A percentile compares a stretch with the other conserved stretches of the same genome.
Conservation (phyloP, 2,797 vertebrate genomes). For the Neosilurus hyrtlii region DNA sequence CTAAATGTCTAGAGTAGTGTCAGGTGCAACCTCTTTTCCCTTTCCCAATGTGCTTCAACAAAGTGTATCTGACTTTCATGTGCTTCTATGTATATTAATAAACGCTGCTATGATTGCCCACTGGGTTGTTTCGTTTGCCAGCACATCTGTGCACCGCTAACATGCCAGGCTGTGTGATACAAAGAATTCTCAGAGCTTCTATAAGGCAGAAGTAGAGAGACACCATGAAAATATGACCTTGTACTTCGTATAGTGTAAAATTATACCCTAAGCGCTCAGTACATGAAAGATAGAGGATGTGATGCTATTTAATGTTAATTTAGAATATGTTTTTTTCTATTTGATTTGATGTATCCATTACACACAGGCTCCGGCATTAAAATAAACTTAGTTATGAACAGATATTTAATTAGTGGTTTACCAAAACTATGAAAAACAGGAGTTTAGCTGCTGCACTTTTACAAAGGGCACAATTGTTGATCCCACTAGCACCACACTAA, state of each 20-base stretch:
- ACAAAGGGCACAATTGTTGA: background rate
- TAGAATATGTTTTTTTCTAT: background rate
- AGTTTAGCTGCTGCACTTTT: background rate
- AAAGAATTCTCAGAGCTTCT: background rate
- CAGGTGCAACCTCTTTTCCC: background rate
- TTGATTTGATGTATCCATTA: background rate
- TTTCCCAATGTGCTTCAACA: constrained; percentile 5
- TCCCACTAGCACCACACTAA: too few species aligned
- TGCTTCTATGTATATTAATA: constrained; percentile 3
- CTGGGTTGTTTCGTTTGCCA: constrained; percentile 12
- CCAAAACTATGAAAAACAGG: background rate
- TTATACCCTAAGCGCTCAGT: background rate
- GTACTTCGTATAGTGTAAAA: background rate
- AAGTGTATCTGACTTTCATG: background rate
- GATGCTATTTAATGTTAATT: background rate
- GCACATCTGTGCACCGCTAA: background rate
- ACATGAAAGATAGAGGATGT: background rate
- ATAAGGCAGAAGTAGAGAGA: constrained; percentile 2
- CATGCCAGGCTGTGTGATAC: constrained; percentile 27
- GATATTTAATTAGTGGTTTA: constrained; percentile 1
- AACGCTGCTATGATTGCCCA: constrained; percentile 5
- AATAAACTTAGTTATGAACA: background rate
- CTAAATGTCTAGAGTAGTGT: background rate
- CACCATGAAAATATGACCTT: constrained; percentile 17
- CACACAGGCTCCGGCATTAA: constrained; percentile 6